Base-by-base conservation (phyloP, 2,888 invertebrate genomes). In the Eristalis tenax region DNA sequence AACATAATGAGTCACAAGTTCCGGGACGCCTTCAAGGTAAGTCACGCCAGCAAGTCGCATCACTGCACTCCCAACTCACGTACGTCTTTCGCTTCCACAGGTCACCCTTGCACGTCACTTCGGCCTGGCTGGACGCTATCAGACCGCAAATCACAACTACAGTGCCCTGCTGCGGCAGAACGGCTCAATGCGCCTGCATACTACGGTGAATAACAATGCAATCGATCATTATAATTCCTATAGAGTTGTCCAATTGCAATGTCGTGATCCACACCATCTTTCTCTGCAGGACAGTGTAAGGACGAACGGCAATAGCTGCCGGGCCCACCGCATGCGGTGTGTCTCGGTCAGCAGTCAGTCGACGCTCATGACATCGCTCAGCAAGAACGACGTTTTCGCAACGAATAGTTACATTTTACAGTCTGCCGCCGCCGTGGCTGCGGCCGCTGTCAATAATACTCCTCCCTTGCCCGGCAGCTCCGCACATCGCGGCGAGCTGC, bases 1-100 rank as follows among this genome's bases (percentile, higher is more conserved):
- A 95, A 95, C 92, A 94, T 95, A 83, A 95, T 96, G 95, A 96
- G 95, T 38, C 94, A 95, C 91, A 96, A 96, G 91, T 96, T 96
- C 91, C 94, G 96, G 64, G 94, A 95, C 89, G 96, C 96, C 5
- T 96, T 96, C 91, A 95, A 95, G 94, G 95, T 95, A 91, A 90
- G 89, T 82, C 38, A 13, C n/a, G 28, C 18, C 40, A 26, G 61
- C 50, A 61, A 18, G 3, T 38, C 38, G 28, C 71, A 40, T 38
- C 18, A 68, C 57, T 68, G 76, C 82, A 68, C 11, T 56, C 43
- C n/a, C 61, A 22, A 50, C n/a, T 57, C 56, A 80, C 26, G 50
- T 23, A 70, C 78, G 50, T 66, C 43, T 23, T 85, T 78, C 61
- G 77, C 28, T 57, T 4, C 64, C 59, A 32, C 32, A 93, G 93